Base-by-base conservation (phyloP, 2,797 vertebrate species). In the Naso thynnoides region DNA sequence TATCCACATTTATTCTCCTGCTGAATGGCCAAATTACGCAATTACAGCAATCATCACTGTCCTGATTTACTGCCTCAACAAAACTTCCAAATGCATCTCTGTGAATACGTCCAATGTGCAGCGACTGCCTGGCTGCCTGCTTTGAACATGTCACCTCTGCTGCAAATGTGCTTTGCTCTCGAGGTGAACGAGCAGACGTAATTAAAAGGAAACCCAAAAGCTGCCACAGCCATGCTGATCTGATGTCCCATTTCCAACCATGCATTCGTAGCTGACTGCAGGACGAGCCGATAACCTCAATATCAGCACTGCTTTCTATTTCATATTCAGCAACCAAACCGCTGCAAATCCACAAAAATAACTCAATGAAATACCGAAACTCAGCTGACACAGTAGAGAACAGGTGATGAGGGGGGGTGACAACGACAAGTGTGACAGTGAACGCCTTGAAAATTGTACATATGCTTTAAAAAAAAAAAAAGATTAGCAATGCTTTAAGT, bases 41-140 rank as follows among this genome's bases (percentile, higher is more conserved):
- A 41, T 36, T 16, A 50, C 11, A 31, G 19, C 76, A 63, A 68
- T 58, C 39, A 73, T 61, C 39, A 29, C 15, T 16, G 38, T 41
- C 19, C 48, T 19, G 8, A 70, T 8, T 21, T 16, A 24, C 42
- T 23, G 57, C 18, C 60, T 52, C 26, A 21, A n/a, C 13, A 23
- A 15, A 19, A 44, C 23, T 21, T 6, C 41, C 18, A 8, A 38
- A 49, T 0, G 18, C 26, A 23, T 19, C 27, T 31, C 45, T 18
- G 21, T 44, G 11, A 18, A 49, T 5, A 23, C 45, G 11, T 26
- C 33, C 26, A 18, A 0, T 1, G 42, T 23, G 33, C 24, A 19
- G 1, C 7, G 29, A 21, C 3, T 1, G 33, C 23, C 42, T 15
- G 10, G 16, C 38, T 4, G 31, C 38, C 59, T 13, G 19, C 56